phyloP scores from a whole-genome alignment of 1,140 invertebrate species.

The Coelopa frigida region DNA sequence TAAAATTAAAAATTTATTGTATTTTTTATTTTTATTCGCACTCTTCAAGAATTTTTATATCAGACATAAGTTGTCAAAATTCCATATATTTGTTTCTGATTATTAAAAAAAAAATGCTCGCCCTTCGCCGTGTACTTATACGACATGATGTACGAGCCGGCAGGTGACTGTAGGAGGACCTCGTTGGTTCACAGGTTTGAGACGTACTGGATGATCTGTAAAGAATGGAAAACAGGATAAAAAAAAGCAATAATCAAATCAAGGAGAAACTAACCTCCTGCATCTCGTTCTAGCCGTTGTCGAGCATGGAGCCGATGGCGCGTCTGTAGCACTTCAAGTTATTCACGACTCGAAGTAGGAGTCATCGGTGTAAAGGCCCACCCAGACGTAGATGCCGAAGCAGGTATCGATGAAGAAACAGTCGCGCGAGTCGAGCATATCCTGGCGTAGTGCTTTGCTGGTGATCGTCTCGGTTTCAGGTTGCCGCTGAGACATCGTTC shows the following conservation, averaged over 20 bases:
- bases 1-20: too few species aligned
- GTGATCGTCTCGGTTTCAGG: constrained; percentile 57
- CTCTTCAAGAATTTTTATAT: too few species aligned
- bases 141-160: constrained; percentile 67
- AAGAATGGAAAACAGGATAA: too few species aligned
- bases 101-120: too few species aligned
- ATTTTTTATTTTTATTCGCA: too few species aligned
- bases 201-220: constrained; percentile 25
- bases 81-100: too few species aligned
- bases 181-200: constrained; percentile 19
- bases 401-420: constrained; percentile 80
- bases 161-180: constrained; percentile 49
- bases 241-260: too few species aligned
- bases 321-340: constrained; percentile 46
- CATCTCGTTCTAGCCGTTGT: constrained; percentile 50
- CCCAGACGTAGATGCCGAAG: constrained; percentile 77
- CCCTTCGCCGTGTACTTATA: constrained; percentile 57
- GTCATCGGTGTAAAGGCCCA: constrained; percentile 56
- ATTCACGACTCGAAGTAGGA: constrained; percentile 27
- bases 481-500: constrained; percentile 61
- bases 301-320: constrained; percentile 65
- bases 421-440: constrained; percentile 69
- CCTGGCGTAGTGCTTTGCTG: constrained; percentile 62
- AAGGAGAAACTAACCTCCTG: constrained; percentile 20
- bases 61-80: too few species aligned